These are phyloP conservation scores for Tetragonisca angustula DNA, from an alignment of 2,888 invertebrate genomes.

Conservation along the genomic window DNA sequence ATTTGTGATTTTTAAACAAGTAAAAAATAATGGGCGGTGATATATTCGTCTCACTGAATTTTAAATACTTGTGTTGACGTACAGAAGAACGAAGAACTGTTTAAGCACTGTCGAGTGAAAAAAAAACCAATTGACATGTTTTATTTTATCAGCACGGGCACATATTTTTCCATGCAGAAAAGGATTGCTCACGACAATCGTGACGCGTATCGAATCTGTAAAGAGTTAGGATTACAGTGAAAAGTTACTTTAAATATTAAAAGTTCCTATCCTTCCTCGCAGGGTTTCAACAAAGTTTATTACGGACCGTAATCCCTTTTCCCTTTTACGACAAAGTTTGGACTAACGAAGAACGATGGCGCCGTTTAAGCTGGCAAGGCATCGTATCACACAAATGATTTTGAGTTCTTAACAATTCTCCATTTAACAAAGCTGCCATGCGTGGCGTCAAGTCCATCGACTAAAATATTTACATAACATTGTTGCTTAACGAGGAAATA, in stretches of 20 bases:
- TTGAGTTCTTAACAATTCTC: conserved; percentile 59
- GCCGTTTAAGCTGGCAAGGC: conserved; percentile 62
- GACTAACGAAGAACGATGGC: conserved; percentile 58
- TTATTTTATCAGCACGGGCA: not conserved
- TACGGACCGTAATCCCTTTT: conserved; percentile 64
- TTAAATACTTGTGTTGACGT: no score
- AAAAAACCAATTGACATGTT: no score
- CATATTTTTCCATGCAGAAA: not conserved
- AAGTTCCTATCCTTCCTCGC: conserved; percentile 35
- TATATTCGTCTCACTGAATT: no score
- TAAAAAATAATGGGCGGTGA: no score
- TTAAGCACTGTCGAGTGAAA: no score
- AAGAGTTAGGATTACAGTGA: conserved; percentile 23
- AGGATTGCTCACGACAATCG: not conserved
- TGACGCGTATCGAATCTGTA: not conserved
- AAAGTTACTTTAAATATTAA: conserved; percentile 57
- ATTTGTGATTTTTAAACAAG: no score
- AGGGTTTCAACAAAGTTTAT: conserved; percentile 61
- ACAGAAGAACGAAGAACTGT: no score
- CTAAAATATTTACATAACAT: conserved; percentile 44
- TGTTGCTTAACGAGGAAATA: not conserved
- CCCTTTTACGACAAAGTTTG: conserved; percentile 62
- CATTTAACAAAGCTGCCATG: conserved; percentile 45
- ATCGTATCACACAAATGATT: conserved; percentile 53
- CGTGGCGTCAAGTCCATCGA: not conserved